Evolutionary conservation across 2,113 vertebrate genomes (phyloP).

Genomic region (Cavia porcellus): DNA sequence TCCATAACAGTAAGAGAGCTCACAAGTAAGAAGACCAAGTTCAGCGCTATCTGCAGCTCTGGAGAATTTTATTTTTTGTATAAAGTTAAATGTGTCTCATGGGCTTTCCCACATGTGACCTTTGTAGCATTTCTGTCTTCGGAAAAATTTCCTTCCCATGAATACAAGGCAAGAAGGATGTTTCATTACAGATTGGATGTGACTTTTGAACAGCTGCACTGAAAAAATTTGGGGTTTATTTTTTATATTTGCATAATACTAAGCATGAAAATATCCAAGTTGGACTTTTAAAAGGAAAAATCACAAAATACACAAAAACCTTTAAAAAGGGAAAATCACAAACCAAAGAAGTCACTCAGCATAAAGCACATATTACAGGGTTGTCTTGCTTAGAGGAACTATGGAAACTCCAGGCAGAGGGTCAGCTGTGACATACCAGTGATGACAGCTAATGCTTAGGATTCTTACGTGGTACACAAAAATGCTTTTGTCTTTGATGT

Average conservation of each 20-base stretch:
- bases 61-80: constrained; percentile 20
- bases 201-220: background rate
- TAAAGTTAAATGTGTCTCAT: background rate
- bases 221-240: background rate
- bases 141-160: constrained; percentile 39
- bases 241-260: background rate
- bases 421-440: background rate
- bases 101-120: constrained; percentile 33
- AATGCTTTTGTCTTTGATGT: background rate
- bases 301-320: background rate
- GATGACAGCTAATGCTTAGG: constrained; percentile 19
- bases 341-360: constrained; percentile 24
- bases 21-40: background rate
- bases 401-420: background rate
- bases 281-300: constrained; percentile 54
- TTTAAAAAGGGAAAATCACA: constrained; percentile 60
- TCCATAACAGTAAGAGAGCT: background rate
- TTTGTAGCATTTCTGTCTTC: constrained; percentile 39
- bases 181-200: background rate
- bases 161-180: constrained; percentile 36
- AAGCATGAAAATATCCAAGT: background rate
- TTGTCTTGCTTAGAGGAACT: background rate
- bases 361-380: background rate
- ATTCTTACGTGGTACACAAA: background rate
- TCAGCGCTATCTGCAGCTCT: background rate